A percentile compares a stretch with the other conserved stretches of the same genome.
Conservation (phyloP, 2,797 vertebrate genomes). For the Percopsis omiscomaycus region DNA sequence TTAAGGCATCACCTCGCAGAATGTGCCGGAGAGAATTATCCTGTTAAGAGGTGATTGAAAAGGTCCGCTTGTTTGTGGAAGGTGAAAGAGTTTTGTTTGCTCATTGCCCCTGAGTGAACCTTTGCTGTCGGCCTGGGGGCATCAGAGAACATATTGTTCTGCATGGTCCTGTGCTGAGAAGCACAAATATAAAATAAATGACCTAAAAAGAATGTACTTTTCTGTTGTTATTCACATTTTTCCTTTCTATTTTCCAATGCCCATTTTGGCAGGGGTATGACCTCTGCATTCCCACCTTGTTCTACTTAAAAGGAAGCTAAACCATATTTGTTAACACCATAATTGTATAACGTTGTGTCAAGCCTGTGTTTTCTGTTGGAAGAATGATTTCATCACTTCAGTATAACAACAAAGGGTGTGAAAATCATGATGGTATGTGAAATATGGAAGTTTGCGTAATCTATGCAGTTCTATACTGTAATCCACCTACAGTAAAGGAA, state of each 20-base stretch:
- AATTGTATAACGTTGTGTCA: slow-evolving; percentile 61
- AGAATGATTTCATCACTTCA: slow-evolving; percentile 44
- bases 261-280: slow-evolving; percentile 25
- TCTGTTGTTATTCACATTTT: slow-evolving; percentile 28
- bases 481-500: slow-evolving; percentile 11
- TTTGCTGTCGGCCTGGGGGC: slow-evolving; percentile 32
- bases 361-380: slow-evolving; percentile 47
- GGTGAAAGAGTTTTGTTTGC: slow-evolving; percentile 37
- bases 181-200: slow-evolving; percentile 18
- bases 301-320: slow-evolving; percentile 49
- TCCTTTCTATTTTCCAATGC: slow-evolving; percentile 19
- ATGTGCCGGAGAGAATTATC: slow-evolving; percentile 42
- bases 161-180: slow-evolving; percentile 13
- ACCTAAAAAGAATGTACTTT: slow-evolving; percentile 26
- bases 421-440: slow-evolving; percentile 59
- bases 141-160: slow-evolving; percentile 44
- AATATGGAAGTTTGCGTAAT: slow-evolving; percentile 56
- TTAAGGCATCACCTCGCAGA: slow-evolving; percentile 39
- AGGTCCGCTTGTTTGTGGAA: slow-evolving; percentile 38
- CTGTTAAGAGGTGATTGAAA: slow-evolving; percentile 35
- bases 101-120: slow-evolving; percentile 20
- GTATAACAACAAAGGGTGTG: slow-evolving; percentile 36
- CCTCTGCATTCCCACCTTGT: slow-evolving; percentile 44
- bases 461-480: slow-evolving; percentile 15
- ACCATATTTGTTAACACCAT: slow-evolving; percentile 65